Base-by-base conservation (phyloP, 2,113 vertebrate genomes). In the Tylochromis polylepis region DNA sequence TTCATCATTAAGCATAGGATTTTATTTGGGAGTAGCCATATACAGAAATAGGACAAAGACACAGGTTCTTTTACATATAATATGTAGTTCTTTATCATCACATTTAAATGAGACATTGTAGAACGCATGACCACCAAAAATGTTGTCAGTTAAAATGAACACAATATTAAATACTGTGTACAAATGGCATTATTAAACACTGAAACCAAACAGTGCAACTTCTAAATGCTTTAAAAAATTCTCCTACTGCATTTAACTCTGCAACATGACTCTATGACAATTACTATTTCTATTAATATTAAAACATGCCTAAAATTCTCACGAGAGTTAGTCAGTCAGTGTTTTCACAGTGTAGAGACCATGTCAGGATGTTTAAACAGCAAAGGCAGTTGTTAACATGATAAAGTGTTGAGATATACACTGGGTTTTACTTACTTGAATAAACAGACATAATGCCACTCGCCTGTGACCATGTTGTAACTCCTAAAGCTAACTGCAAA, bases 1-100 rank as follows among this genome's bases (percentile, higher is more conserved):
- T 15, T 46, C 2, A 59, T 60, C 29, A 36, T 72, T 16, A 62
- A 60, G 55, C 53, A 87, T 6, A 18, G 15, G 2, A 18, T 41
- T 95, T 93, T 90, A 92, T 92, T 81, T 20, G 4, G 27, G n/a
- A 78, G 87, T 53, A 34, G 16, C 43, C 51, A 92, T 22, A 86
- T 20, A 79, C 79, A 88, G 79, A 85, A 84, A 93, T 62, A 81
- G 11, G 27, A 83, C 65, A 87, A 75, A 46, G 4, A 36, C 27
- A 16, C 36, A 0, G 62, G 81, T 62, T 49, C 89, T 78, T 89
- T 29, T 38, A 87, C 36, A 77, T 8, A 38, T 29, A 59, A 24
- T 49, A 43, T 65, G 4, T 12, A 14, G 3, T 3, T 80, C 34
- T 16, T 11, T 14, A 57, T 56, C 5, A 70, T 75, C 46, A 90